These are phyloP conservation scores for Oriolus oriolus DNA, from an alignment of 2,113 vertebrate genomes.

Conservation along the genomic window DNA sequence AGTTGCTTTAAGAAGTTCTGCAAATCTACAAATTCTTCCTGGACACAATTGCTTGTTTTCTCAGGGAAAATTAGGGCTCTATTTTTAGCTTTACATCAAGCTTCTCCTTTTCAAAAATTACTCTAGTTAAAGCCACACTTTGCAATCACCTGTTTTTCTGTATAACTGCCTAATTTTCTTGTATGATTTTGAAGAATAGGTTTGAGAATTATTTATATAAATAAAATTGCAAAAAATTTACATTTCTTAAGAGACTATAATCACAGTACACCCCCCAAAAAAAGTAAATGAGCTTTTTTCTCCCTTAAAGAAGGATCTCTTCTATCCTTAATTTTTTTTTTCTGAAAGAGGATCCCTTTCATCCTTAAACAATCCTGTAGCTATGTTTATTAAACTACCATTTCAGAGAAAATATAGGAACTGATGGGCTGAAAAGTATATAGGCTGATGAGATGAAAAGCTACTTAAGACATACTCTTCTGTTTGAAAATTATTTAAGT, in stretches of 20 bases:
- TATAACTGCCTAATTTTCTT: neutral
- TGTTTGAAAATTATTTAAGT: neutral
- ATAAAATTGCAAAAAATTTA: neutral
- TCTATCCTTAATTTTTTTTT: neutral
- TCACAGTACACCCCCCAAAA: neutral
- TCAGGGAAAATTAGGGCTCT: neutral
- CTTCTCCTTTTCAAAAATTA: neutral
- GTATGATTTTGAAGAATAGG: neutral
- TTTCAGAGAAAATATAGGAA: neutral
- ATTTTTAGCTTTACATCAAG: neutral
- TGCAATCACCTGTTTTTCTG: neutral
- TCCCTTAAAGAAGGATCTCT: neutral
- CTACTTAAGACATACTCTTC: neutral
- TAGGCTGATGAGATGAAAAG: neutral
- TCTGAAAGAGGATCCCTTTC: neutral
- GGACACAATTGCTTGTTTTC: neutral
- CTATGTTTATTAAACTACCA: neutral
- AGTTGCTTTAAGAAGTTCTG: slow-evolving; percentile 30
- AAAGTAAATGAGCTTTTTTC: neutral
- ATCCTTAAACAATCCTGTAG: neutral
- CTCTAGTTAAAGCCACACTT: neutral
- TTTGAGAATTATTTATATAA: neutral
- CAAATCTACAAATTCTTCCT: neutral
- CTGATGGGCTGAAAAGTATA: neutral
- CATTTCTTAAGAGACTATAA: neutral